Evolutionary conservation across 2,797 vertebrate species (phyloP).

Genomic region (Acanthornis magna): DNA sequence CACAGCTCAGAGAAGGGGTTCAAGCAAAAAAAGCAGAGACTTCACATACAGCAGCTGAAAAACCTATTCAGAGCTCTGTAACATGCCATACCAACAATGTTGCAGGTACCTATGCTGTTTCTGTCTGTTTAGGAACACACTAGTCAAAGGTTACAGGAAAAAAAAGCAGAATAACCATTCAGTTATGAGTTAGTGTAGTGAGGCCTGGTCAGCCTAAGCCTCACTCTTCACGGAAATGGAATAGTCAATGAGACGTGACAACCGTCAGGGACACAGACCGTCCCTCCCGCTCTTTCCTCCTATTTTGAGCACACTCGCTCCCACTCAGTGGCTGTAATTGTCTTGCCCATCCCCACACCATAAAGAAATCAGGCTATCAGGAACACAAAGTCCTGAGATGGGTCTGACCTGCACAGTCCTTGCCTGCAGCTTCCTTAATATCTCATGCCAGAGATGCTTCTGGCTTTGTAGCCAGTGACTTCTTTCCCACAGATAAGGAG

Average conservation of each 20-base stretch:
- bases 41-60: background rate
- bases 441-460: background rate
- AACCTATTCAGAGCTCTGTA: accelerated
- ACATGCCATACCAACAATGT: background rate
- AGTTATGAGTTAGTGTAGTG: accelerated
- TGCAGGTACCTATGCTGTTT: background rate
- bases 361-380: background rate
- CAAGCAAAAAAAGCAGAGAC: background rate
- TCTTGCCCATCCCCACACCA: background rate
- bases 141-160: background rate
- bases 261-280: accelerated
- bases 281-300: background rate
- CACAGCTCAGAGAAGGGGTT: background rate
- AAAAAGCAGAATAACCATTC: background rate
- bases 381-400: background rate
- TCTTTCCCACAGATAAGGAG: background rate
- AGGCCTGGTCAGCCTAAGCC: accelerated
- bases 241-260: background rate
- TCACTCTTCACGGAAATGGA: background rate
- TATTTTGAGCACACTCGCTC: accelerated
- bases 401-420: background rate
- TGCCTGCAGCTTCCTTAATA: background rate
- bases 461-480: background rate
- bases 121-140: background rate
- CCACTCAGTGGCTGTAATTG: background rate